Conservation (phyloP, 1,140 invertebrate genomes). For the Megalopta genalis region DNA sequence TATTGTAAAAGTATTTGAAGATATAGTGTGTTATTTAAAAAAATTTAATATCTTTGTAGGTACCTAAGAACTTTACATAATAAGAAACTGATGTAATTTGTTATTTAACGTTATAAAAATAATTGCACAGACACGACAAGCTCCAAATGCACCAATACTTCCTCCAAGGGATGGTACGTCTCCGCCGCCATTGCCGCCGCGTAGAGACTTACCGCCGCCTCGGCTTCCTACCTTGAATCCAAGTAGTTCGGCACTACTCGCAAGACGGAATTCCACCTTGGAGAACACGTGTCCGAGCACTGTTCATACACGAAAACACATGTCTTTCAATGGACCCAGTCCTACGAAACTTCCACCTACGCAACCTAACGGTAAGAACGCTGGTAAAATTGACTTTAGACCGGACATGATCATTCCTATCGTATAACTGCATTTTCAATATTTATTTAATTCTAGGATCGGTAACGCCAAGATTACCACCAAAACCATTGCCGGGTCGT, state of each 20-base stretch:
- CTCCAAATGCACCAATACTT: constrained; percentile 82
- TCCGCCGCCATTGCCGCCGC: constrained; percentile 83
- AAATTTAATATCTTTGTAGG: too few relatives aligned
- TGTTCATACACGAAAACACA: constrained; percentile 73
- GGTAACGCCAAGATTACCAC: constrained; percentile 78
- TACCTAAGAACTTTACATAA: too few relatives aligned
- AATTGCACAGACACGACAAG: constrained; percentile 79
- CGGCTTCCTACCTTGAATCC: constrained; percentile 75
- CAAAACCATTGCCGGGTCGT: constrained; percentile 77
- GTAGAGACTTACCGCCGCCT: constrained; percentile 79
- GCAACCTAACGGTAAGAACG: constrained; percentile 76
- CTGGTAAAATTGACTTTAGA: constrained; percentile 9
- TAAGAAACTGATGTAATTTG: too few relatives aligned
- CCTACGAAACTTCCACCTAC: constrained; percentile 74
- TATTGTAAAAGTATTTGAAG: too few relatives aligned
- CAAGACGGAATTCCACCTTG: constrained; percentile 78
- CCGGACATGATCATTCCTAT: not conserved
- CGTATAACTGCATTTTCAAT: not conserved
- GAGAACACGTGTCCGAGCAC: constrained; percentile 69
- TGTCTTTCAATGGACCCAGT: constrained; percentile 79
- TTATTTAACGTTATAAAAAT: not conserved
- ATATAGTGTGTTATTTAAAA: too few relatives aligned
- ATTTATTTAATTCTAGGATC: constrained; percentile 65
- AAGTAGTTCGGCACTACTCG: constrained; percentile 72
- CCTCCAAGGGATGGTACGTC: constrained; percentile 82